Evolutionary conservation across 2,888 invertebrate genomes (phyloP), one percentile per base, ranked within the genome.

Genomic region (Papilio elwesi): DNA sequence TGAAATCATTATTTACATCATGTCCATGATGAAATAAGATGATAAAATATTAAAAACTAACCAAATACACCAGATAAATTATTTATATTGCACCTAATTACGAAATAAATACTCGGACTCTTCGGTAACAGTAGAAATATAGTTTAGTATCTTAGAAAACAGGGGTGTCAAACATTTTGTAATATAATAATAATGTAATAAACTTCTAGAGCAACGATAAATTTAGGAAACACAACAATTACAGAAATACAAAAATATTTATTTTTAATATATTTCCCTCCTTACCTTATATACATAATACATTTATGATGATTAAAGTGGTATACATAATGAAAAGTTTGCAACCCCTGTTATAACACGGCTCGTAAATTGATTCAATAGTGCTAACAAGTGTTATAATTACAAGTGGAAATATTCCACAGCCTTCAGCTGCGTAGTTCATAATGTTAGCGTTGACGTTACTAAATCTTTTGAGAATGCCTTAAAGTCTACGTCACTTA

Each of bases 401-500:
- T 26, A 26, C 26, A 53, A 69, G 11, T 69, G 52, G 64, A 66
- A 70, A 9, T 26, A 73, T 69, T 73, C 59, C 48, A 53, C 43
- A 57, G 15, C 43, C 10, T 8, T 55, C 26, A 57, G 7, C 62
- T 62, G 47, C 15, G 13, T 15, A 57, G 8, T 36, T 26, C 16
- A 64, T 36, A 57, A 43, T 15, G 51, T 51, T 51, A 52, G 51
- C 52, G 16, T 47, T 38, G 38, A 43, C 51, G 52, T 66, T 48
- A 36, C 36, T 59, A 69, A 52, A 49, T 63, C 68, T 73, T 76
- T 53, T 70, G 59, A 71, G 74, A 74, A 48, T 76, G 74, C 48
- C 75, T 77, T 80, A 79, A 11, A 77, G 51, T 66, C 78, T 79
- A 80, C 71, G 79, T 80, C 77, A 79, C 78, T 76, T 78, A 78